phyloP scores from a whole-genome alignment of 2,888 invertebrate species.

The Drosophila seclusa region DNA sequence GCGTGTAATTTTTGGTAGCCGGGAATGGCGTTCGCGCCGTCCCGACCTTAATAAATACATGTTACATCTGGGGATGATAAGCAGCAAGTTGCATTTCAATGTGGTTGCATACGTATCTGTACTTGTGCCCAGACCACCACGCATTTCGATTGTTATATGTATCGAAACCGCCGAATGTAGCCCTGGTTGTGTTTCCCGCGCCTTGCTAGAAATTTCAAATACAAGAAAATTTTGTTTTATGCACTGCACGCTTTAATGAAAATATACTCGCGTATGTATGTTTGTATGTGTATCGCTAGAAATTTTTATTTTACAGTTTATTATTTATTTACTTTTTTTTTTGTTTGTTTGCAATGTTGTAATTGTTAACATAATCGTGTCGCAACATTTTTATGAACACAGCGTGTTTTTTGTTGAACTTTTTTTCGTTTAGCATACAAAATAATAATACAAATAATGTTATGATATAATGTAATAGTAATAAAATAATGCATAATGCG shows the following conservation, averaged over 20 bases:
- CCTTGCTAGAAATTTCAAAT: neutral
- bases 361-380: constrained; percentile 63
- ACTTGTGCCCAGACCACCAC: neutral
- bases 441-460: constrained; percentile 75
- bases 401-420: constrained; percentile 56
- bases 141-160: neutral
- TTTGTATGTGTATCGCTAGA: constrained; percentile 72
- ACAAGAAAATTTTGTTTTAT: constrained; percentile 29
- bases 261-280: constrained; percentile 53
- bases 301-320: constrained; percentile 75
- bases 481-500: constrained; percentile 71
- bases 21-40: constrained; percentile 88
- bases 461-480: constrained; percentile 61
- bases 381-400: constrained; percentile 71
- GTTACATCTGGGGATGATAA: neutral
- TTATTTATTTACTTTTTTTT: constrained; percentile 62
- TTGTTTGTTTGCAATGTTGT: constrained; percentile 52
- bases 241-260: constrained; percentile 67
- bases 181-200: neutral
- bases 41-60: constrained; percentile 83
- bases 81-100: neutral
- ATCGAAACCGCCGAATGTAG: neutral
- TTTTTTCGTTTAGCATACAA: constrained; percentile 50
- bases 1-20: constrained; percentile 89
- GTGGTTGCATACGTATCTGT: fast-evolving